Conservation (phyloP, 2,888 invertebrate species). For the Hartigia nigra region DNA sequence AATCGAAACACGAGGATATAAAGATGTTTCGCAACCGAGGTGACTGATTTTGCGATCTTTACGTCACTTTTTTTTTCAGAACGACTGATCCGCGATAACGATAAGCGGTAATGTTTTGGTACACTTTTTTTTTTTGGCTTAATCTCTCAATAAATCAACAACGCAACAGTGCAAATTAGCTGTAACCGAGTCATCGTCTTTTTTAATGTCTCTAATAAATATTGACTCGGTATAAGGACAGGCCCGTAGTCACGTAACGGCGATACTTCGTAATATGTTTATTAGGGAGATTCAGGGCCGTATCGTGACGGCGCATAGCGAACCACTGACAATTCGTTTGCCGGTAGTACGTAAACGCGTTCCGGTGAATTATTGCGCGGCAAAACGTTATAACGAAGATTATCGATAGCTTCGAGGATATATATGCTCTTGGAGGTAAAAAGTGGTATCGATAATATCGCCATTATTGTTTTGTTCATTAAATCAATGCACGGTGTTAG, state of each 20-base stretch:
- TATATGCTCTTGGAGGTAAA: not conserved
- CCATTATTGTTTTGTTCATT: slow-evolving; percentile 9
- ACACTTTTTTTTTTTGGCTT: not conserved
- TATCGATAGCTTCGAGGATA: slow-evolving; percentile 5
- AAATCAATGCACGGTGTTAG: slow-evolving; percentile 8
- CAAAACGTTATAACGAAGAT: not conserved
- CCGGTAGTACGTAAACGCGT: not conserved
- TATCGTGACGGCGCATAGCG: not conserved
- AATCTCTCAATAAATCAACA: not conserved
- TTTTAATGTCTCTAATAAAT: not conserved
- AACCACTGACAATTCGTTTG: not conserved
- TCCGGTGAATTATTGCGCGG: not conserved
- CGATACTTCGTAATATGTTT: not conserved
- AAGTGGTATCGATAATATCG: slow-evolving; percentile 5
- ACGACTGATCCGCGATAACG: not conserved
- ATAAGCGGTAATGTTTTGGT: not conserved
- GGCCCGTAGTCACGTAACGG: not conserved
- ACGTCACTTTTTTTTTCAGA: not conserved
- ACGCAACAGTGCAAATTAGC: not conserved
- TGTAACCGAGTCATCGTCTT: not conserved
- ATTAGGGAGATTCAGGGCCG: not conserved
- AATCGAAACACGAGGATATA: not conserved
- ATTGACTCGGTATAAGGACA: not conserved
- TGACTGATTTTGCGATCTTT: not conserved
- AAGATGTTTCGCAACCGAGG: not conserved